These are phyloP conservation scores for Australoheros scitulus DNA, from an alignment of 2,113 vertebrate genomes.

Conservation along the genomic window DNA sequence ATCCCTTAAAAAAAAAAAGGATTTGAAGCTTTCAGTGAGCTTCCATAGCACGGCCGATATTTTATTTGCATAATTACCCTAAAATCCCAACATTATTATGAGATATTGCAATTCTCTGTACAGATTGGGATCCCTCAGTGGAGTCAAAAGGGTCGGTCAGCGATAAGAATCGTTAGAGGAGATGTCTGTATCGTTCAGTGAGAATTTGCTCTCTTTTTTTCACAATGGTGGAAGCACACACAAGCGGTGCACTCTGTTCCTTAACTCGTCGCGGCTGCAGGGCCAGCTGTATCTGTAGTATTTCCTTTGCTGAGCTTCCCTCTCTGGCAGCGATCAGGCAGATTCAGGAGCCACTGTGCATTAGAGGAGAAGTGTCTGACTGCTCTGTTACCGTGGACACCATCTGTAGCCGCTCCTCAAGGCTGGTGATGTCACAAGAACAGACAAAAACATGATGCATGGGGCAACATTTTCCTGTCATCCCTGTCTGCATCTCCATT, in stretches of 20 bases:
- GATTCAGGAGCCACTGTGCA: constrained; percentile 43
- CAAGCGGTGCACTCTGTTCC: not conserved
- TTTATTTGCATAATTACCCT: constrained; percentile 30
- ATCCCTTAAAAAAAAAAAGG: not conserved
- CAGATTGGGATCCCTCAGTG: not conserved
- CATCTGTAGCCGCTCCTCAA: constrained; percentile 64
- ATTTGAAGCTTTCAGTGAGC: not conserved
- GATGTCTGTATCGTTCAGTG: not conserved
- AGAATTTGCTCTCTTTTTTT: not conserved
- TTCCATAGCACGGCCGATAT: not conserved
- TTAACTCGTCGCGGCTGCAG: constrained; percentile 9
- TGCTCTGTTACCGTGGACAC: constrained; percentile 73
- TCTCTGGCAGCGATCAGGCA: constrained; percentile 22
- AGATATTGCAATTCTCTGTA: not conserved
- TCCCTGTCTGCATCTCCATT: constrained; percentile 9
- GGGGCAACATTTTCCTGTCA: constrained; percentile 10
- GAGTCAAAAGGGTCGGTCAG: not conserved
- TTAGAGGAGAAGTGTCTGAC: constrained; percentile 39
- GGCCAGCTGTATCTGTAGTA: not conserved
- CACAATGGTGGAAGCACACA: not conserved
- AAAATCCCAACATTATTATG: not conserved
- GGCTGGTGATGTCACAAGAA: constrained; percentile 67
- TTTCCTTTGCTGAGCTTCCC: constrained; percentile 24
- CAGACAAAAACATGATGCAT: constrained; percentile 56
- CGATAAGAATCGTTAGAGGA: not conserved